Conservation (phyloP, 2,113 vertebrate species). For the Phyllostomus discolor region DNA sequence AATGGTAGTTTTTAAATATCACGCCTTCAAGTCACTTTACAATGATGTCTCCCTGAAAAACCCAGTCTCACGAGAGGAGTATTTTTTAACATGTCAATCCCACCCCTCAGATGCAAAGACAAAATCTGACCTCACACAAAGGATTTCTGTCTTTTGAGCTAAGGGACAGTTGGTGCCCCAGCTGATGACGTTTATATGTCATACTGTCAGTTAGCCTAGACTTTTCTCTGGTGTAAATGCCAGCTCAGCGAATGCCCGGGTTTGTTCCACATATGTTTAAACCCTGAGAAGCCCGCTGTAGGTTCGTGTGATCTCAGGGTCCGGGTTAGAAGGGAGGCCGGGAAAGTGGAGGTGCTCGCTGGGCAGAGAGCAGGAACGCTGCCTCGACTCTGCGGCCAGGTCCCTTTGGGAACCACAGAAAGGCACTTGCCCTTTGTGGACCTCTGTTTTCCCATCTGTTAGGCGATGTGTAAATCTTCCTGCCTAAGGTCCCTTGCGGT, state of each 20-base stretch:
- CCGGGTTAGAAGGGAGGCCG: background rate
- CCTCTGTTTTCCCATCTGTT: background rate
- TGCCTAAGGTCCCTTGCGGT: background rate
- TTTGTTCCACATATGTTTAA: background rate
- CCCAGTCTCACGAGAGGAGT: background rate
- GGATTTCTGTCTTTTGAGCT: background rate
- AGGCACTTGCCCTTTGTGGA: background rate
- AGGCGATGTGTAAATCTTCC: background rate
- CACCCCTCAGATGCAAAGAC: background rate
- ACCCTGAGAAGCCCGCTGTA: background rate
- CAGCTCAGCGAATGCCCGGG: background rate
- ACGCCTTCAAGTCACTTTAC: background rate
- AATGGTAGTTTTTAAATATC: constrained; percentile 22
- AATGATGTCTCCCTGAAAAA: background rate
- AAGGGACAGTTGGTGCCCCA: background rate
- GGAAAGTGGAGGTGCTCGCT: background rate
- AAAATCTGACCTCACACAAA: background rate
- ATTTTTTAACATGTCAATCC: background rate
- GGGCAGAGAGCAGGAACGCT: background rate
- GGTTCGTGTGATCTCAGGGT: too few species aligned
- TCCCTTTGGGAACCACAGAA: background rate
- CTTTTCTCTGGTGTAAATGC: background rate
- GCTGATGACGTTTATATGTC: background rate
- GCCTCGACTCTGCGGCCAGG: background rate
- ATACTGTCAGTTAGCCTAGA: background rate